phyloP scores from a whole-genome alignment of 2,113 vertebrate species.

The Natator depressus region DNA sequence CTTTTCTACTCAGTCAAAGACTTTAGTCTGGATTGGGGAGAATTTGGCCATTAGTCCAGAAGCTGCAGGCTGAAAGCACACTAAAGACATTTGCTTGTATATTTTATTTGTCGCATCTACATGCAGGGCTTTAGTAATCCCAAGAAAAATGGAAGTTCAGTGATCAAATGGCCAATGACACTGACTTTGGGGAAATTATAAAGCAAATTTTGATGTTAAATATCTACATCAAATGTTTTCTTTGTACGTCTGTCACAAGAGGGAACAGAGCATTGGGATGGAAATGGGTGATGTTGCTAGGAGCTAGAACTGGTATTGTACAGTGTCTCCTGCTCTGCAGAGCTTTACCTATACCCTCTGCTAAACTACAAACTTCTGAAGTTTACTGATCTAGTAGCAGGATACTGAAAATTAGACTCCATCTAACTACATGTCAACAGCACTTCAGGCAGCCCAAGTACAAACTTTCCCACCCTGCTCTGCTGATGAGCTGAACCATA shows the following conservation, averaged over 20 bases:
- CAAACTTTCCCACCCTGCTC: constrained; percentile 30
- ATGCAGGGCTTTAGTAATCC: not conserved
- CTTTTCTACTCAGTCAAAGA: not conserved
- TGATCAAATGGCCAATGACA: constrained; percentile 15
- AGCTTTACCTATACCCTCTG: constrained; percentile 22
- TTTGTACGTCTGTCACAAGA: constrained; percentile 17
- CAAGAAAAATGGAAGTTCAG: not conserved
- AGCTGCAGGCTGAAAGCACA: not conserved
- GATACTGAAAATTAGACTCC: constrained; percentile 47
- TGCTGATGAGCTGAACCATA: constrained; percentile 34
- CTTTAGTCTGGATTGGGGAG: not conserved
- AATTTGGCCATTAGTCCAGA: not conserved
- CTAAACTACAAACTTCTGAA: constrained; percentile 2
- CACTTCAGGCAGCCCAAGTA: constrained; percentile 31
- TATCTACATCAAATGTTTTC: constrained; percentile 59
- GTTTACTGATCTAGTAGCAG: constrained; percentile 3
- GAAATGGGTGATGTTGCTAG: constrained; percentile 60
- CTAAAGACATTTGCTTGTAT: not conserved
- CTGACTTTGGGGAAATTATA: constrained; percentile 45
- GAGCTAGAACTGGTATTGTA: constrained; percentile 60
- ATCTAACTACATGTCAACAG: constrained; percentile 66
- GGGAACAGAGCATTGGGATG: constrained; percentile 36
- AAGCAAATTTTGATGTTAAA: constrained; percentile 58
- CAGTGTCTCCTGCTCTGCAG: constrained; percentile 38
- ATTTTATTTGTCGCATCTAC: not conserved